phyloP scores from a whole-genome alignment of 1,140 invertebrate species.

The Monomorium pharaonis region DNA sequence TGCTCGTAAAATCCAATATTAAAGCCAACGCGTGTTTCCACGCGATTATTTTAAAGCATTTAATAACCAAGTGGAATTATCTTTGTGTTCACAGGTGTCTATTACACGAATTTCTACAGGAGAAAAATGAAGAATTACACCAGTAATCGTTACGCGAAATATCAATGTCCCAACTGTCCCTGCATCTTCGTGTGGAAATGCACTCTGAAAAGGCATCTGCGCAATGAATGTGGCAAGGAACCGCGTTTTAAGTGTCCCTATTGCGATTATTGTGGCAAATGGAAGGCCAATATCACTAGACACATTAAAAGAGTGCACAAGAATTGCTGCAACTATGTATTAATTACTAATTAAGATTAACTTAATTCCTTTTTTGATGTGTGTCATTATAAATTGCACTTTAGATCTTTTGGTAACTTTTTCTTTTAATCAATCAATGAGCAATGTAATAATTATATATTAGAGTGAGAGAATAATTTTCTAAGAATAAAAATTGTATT shows the following conservation, averaged over 20 bases:
- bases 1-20: not conserved
- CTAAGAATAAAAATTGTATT: not conserved
- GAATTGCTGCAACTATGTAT: conserved; percentile 27
- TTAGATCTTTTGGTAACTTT: not conserved
- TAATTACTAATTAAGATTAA: not conserved
- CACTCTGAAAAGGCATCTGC: conserved; percentile 77
- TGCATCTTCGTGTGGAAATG: conserved; percentile 81
- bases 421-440: not conserved
- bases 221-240: conserved; percentile 82
- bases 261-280: conserved; percentile 85
- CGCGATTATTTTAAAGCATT: not conserved
- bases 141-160: not conserved
- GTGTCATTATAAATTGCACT: not conserved
- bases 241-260: conserved; percentile 88
- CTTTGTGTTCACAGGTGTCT: conserved; percentile 51
- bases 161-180: conserved; percentile 78
- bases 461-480: not conserved
- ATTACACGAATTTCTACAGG: not conserved
- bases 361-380: not conserved
- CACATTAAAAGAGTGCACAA: conserved; percentile 73
- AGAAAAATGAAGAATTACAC: not conserved
- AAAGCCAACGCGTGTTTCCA: not conserved
- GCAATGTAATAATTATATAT: not conserved
- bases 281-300: conserved; percentile 72
- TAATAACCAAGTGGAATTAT: conserved; percentile 3